phyloP scores from a whole-genome alignment of 2,888 invertebrate species.

The Melieria crassipennis region DNA sequence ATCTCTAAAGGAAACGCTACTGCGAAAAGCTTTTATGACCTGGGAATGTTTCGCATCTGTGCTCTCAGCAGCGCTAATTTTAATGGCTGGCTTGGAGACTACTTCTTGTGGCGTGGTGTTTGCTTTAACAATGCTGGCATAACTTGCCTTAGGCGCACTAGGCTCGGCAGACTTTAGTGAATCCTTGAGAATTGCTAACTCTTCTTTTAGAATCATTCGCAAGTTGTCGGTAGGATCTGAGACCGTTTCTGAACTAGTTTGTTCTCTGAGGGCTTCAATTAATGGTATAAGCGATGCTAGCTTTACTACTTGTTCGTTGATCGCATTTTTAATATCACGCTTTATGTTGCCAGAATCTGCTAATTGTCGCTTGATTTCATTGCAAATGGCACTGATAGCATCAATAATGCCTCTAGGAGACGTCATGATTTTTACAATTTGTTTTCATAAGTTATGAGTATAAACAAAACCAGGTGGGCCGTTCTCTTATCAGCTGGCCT shows the following conservation, averaged over 20 bases:
- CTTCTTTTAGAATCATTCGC: not conserved
- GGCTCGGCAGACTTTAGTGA: not conserved
- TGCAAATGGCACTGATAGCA: not conserved
- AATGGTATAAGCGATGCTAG: not conserved
- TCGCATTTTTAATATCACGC: constrained; percentile 6
- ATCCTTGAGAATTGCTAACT: not conserved
- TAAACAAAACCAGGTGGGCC: no score
- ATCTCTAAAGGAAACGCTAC: no score
- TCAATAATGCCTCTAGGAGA: no score
- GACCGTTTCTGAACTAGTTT: not conserved
- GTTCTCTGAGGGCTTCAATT: no score
- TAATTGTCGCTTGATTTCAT: not conserved
- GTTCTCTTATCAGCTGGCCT: no score
- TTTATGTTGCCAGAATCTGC: constrained; percentile 3
- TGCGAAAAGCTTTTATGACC: no score
- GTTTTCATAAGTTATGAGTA: no score
- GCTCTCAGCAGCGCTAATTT: no score
- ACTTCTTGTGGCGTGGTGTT: not conserved
- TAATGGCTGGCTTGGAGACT: no score
- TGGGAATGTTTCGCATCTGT: no score
- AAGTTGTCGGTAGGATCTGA: not conserved
- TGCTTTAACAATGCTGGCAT: not conserved
- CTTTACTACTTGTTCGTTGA: not conserved
- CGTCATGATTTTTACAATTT: no score
- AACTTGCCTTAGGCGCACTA: not conserved